Base-by-base conservation (phyloP, 2,888 invertebrate species). In the Seira ritae region DNA sequence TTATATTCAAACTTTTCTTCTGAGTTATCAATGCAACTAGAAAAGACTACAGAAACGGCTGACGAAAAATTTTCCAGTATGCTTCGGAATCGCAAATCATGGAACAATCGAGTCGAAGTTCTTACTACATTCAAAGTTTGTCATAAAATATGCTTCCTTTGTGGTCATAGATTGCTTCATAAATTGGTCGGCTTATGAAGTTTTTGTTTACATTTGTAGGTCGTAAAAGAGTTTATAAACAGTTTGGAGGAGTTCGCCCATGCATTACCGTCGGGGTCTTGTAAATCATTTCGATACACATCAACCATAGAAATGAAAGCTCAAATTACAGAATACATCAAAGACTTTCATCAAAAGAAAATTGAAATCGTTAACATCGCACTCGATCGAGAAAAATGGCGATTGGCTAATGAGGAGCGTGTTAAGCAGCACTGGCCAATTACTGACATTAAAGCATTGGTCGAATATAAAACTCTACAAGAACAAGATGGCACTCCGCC, bases 221-320 rank as follows among this genome's bases (percentile, higher is more conserved):
- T 88, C 19, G 89, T 90, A 19, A 87, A 86, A 46, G 88, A 89
- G 15, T 89, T 89, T 24, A 89, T 90, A 68, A 71, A 71, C n/a
- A 89, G 89, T 65, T 87, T 90, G 10, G 89, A 89, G 72, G 86
- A 88, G 37, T 89, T 89, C 55, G 87, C 89, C 12, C 87, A 88
- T 68, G 89, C 89, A 15, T 67, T 89, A 22, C 76, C 85, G 8
- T 24, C 72, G n/a, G 60, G 70, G 8, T 60, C 79, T 12, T 24
- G 42, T 15, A 82, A 86, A 69, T 55, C 87, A 22, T 77, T 86
- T 73, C 84, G 88, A 4, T 89, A 87, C 62, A 85, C 75, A 0
- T 84, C 87, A n/a, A 84, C 83, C 6, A 46, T 86, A 8, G 89
- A 89, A 86, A 89, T 88, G 81, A 89, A 87, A 84, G 85, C 80